Evolutionary conservation across 1,140 invertebrate species (phyloP).

Genomic region (Piezodorus guildinii): DNA sequence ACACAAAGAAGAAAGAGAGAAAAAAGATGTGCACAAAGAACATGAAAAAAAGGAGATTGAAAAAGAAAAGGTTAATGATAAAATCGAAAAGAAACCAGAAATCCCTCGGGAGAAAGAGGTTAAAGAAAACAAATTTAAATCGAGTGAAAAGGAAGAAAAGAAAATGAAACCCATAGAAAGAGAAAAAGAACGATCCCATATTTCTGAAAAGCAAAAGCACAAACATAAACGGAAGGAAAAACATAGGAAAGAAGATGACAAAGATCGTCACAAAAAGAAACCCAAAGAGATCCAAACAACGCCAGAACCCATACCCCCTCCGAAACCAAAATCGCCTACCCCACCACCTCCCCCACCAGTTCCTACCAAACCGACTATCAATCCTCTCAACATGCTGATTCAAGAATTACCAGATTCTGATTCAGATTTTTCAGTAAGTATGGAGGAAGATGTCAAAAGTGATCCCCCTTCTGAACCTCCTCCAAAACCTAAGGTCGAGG

Average conservation of each 20-base stretch:
- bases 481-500: not conserved
- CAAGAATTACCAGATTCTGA: conserved; percentile 22
- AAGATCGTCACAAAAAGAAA: conserved; percentile 33
- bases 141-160: conserved; percentile 31
- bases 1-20: conserved; percentile 25
- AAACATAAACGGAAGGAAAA: conserved; percentile 42
- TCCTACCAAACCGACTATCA: conserved; percentile 19
- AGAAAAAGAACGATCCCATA: conserved; percentile 33
- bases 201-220: conserved; percentile 37
- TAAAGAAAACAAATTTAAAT: conserved; percentile 34
- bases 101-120: conserved; percentile 30
- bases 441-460: conserved; percentile 22
- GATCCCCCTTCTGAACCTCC: conserved; percentile 17
- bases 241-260: conserved; percentile 32
- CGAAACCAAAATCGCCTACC: conserved; percentile 32
- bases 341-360: conserved; percentile 36
- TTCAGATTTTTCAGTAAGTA: conserved; percentile 22
- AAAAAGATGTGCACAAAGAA: conserved; percentile 35
- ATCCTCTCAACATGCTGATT: conserved; percentile 24
- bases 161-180: conserved; percentile 27
- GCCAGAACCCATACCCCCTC: conserved; percentile 33
- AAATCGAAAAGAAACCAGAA: conserved; percentile 22
- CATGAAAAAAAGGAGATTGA: conserved; percentile 36
- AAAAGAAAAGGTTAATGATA: conserved; percentile 36
- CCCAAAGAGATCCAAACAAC: conserved; percentile 39